Evolutionary conservation across 2,888 invertebrate genomes (phyloP), one percentile per base, ranked within the genome.

Genomic region (Xanthia icteritia): DNA sequence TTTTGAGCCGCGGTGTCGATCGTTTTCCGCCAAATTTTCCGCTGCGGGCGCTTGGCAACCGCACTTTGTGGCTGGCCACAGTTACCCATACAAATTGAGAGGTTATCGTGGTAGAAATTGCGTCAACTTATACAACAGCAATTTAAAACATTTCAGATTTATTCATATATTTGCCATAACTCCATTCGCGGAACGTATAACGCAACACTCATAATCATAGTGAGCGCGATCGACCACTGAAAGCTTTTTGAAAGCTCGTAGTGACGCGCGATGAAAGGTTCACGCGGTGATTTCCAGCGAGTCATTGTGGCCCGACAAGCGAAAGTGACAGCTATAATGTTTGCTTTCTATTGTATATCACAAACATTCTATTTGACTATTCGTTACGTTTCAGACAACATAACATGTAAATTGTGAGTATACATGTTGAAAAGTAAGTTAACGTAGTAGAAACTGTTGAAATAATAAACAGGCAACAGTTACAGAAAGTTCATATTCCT

Each of bases 241-340:
- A 95, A 96, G 95, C 94, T 95, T 96, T 95, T 94, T 95, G 95
- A 96, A 95, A 96, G 95, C 95, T 94, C 92, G 89, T 92, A 93
- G 92, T 92, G 91, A 93, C 92, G 91, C 91, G 91, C 93, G 93
- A 95, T 95, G 94, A 95, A 95, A 94, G 92, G 93, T 94, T 94
- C 93, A 94, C 92, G 92, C 91, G 90, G 92, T 92, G 92, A 94
- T 94, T 94, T 93, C 91, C 88, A 92, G 90, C 92, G 91, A 92
- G 91, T 94, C 93, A 93, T 92, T 91, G 91, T 90, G 87, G 84
- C 86, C 89, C 88, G 88, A 87, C 90, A 89, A 90, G 89, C 90
- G 89, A 92, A 92, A 93, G 91, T 90, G 91, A 91, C 89, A 91
- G 86, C 83, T 85, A 67, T 83, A 81, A 84, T 88, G 87, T 86